Evolutionary conservation across 2,888 invertebrate species (phyloP).

Genomic region (Watsonalla cultraria): DNA sequence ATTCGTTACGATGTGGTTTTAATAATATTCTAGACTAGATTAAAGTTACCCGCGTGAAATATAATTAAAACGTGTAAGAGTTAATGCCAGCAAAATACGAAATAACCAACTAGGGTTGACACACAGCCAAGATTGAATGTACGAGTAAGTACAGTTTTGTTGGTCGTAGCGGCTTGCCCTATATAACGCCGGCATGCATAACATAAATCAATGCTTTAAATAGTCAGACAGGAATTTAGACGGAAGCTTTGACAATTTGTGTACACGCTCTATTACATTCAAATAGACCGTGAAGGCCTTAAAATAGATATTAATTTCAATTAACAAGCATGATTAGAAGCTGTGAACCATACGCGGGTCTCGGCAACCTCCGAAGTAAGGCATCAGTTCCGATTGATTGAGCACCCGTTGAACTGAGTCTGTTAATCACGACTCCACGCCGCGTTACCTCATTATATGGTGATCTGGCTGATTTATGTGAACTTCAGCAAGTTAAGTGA

Average conservation of each 20-base stretch:
- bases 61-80: neutral
- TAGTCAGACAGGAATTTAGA: neutral
- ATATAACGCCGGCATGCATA: neutral
- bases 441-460: slow-evolving; percentile 37
- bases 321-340: slow-evolving; percentile 41
- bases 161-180: neutral
- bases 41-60: neutral
- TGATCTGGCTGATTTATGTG: slow-evolving; percentile 18
- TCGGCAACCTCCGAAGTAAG: slow-evolving; percentile 30
- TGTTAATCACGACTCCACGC: slow-evolving; percentile 54
- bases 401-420: slow-evolving; percentile 45
- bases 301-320: slow-evolving; percentile 39
- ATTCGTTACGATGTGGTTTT: neutral
- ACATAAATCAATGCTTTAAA: neutral
- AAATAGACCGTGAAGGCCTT: slow-evolving; percentile 15
- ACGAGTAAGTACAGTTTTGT: neutral
- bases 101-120: neutral
- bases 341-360: slow-evolving; percentile 38
- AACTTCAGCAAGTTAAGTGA: neutral
- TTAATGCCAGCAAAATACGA: neutral
- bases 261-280: neutral
- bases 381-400: slow-evolving; percentile 58
- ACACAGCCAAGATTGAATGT: neutral
- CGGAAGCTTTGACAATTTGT: neutral
- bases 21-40: neutral